A percentile compares a stretch with the other conserved stretches of the same genome.
Conservation (phyloP, 2,888 invertebrate genomes). For the Ophion costatus region DNA sequence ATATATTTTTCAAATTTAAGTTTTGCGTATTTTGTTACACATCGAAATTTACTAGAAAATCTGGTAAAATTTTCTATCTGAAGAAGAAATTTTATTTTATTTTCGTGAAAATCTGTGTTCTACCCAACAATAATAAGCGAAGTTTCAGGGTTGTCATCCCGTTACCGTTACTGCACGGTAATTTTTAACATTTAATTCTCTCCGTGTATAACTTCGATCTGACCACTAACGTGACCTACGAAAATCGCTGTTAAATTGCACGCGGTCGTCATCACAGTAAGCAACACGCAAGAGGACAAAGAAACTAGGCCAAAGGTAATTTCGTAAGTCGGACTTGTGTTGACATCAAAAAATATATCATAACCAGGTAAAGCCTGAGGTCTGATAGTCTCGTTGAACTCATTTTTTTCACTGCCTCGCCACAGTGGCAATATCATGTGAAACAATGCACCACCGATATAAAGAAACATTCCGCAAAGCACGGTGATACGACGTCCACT, state of each 20-base stretch:
- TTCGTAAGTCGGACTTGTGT: slow-evolving; percentile 67
- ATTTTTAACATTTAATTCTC: no score
- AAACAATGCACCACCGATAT: slow-evolving; percentile 37
- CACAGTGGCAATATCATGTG: slow-evolving; percentile 44
- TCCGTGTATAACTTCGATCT: slow-evolving; percentile 70
- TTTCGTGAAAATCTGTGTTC: no score
- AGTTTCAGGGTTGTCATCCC: no score
- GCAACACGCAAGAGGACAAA: slow-evolving; percentile 55
- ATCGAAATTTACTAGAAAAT: no score
- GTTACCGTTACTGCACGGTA: no score
- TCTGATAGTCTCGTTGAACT: slow-evolving; percentile 55
- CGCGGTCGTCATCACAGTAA: slow-evolving; percentile 61
- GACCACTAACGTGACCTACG: slow-evolving; percentile 71
- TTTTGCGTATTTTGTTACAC: no score
- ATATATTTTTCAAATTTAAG: no score
- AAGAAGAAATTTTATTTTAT: no score
- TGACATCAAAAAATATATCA: slow-evolving; percentile 54
- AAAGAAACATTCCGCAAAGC: slow-evolving; percentile 52
- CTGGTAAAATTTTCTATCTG: no score
- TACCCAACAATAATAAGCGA: no score
- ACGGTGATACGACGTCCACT: slow-evolving; percentile 38
- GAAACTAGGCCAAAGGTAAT: slow-evolving; percentile 66
- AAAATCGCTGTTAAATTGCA: slow-evolving; percentile 68
- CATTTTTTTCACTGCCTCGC: slow-evolving; percentile 30
- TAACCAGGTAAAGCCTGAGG: slow-evolving; percentile 40